Base-by-base conservation (phyloP, 2,797 vertebrate species). In the Leptoclinus maculatus region DNA sequence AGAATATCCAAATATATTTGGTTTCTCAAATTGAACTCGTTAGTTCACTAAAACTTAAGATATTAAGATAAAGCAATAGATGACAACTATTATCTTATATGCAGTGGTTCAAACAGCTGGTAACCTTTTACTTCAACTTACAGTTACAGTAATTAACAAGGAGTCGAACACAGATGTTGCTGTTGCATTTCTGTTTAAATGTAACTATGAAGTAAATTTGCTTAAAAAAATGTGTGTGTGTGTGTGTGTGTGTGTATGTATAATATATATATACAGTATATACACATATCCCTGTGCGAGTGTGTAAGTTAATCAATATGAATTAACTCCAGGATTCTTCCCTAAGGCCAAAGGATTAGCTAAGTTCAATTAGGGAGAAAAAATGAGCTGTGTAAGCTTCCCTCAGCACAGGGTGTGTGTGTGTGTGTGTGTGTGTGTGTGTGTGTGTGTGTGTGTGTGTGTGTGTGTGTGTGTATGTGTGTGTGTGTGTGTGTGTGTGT, bases 341-440 rank as follows among this genome's bases (percentile, higher is more conserved):
- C 83, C 84, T 38, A 1, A 58, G 71, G 87, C 77, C 23, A 67
- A 66, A 83, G 79, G 83, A 83, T 87, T 87, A 79, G 29, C 62
- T 8, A 57, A 80, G 76, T 84, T 87, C 66, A 85, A 78, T 90
- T 83, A 89, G 64, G 23, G 43, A 13, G 53, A 34, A 68, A 66
- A 73, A 70, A 79, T 58, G 34, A 80, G 62, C 60, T 49, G 32
- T 71, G 41, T 81, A 77, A 88, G 71, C 71, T 72, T 66, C 29
- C 9, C 32, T 74, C 23, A 23, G n/a, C n/a, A 60, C 11, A 7
- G 8, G 54, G 57, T 51, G 63, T 51, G 51, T 25, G 43, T 56
- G 60, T 74, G 71, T 57, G 43, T 74, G 57, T 59, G 47, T 23
- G 51, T 57, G 60, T 65, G 57, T 71, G 54, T 34, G 63, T n/a